Percentiles rank a stretch among this genome's conserved stretches.
Evolutionary conservation across 2,113 vertebrate species (phyloP).

Genomic region (Haliaeetus leucogaster): DNA sequence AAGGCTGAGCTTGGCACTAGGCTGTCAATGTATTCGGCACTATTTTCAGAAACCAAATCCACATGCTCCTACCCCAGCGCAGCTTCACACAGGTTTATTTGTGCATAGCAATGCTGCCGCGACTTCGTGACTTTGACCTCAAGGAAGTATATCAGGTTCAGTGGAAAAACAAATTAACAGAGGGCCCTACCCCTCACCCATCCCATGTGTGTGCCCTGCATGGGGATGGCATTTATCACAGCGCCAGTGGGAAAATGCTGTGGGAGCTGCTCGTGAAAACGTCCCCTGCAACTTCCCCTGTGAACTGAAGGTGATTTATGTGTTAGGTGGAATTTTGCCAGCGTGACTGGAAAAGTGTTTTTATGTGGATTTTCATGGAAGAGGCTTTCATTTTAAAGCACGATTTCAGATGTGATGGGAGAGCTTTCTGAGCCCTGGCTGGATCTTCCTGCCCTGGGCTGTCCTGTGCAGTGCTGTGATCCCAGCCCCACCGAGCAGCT

Average conservation of each 20-base stretch:
- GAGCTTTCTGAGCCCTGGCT: background rate
- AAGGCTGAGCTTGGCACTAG: background rate
- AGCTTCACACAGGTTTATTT: background rate
- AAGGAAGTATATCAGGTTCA: background rate
- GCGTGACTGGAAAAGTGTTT: background rate
- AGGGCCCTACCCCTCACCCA: background rate
- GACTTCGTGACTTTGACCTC: background rate
- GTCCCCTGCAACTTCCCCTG: background rate
- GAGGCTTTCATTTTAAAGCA: background rate
- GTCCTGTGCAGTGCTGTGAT: background rate
- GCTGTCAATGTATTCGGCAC: background rate
- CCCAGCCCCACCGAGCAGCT: background rate
- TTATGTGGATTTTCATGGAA: background rate
- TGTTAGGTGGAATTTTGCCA: background rate
- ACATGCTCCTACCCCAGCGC: background rate
- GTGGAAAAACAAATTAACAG: constrained; percentile 2
- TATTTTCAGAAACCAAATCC: background rate
- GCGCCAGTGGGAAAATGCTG: background rate
- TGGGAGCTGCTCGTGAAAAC: background rate
- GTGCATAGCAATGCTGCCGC: background rate
- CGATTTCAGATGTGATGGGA: background rate
- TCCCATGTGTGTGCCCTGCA: accelerated
- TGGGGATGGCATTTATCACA: background rate
- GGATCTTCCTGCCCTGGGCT: background rate
- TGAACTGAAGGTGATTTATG: background rate